phyloP scores from a whole-genome alignment of 2,113 vertebrate genomes.

The Struthidea cinerea region DNA sequence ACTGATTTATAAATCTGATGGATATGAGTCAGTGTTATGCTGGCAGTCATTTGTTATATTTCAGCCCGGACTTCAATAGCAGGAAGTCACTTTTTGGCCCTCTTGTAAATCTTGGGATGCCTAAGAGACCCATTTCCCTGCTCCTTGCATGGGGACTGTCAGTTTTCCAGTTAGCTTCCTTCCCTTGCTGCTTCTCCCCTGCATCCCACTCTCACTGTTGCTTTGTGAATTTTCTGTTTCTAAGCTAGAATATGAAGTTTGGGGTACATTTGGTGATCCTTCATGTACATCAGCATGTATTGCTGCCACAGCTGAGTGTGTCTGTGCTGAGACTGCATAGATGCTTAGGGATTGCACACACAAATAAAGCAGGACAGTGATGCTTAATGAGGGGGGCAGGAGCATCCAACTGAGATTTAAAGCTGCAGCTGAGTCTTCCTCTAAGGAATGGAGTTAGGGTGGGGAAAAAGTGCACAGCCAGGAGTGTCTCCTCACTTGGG shows the following conservation, averaged over 20 bases:
- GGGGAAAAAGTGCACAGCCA: neutral
- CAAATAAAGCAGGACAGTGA: neutral
- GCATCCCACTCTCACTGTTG: neutral
- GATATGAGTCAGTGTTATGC: constrained; percentile 57
- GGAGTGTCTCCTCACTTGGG: accelerated
- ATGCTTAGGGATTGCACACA: no score
- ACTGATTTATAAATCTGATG: constrained; percentile 58
- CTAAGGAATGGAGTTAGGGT: neutral
- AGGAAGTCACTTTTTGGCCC: constrained; percentile 57
- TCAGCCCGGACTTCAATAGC: constrained; percentile 45
- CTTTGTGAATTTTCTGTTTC: neutral
- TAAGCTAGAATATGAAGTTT: neutral
- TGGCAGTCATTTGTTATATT: constrained; percentile 48
- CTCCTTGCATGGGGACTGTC: neutral
- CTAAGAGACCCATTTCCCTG: constrained; percentile 40
- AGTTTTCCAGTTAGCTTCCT: constrained; percentile 32
- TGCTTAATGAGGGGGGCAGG: neutral
- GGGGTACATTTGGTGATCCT: neutral
- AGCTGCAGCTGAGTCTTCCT: neutral
- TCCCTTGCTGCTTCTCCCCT: neutral
- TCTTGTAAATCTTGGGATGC: constrained; percentile 43
- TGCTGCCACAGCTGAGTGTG: neutral
- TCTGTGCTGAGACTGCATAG: neutral
- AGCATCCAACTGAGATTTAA: neutral
- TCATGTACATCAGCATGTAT: neutral